Conservation (phyloP, 2,113 vertebrate genomes). For the Misgurnus mizolepis region DNA sequence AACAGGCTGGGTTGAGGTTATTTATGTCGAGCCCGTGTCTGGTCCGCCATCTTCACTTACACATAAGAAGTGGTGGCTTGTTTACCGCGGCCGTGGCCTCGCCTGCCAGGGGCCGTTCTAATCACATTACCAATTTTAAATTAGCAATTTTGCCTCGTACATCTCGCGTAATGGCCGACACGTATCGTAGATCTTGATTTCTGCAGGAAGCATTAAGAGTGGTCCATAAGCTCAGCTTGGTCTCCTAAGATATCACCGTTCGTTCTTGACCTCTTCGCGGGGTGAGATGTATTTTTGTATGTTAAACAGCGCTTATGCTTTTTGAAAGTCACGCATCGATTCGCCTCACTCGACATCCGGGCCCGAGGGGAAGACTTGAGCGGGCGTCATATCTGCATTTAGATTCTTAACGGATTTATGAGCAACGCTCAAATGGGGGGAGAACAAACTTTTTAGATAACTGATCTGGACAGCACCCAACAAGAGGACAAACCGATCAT, state of each 20-base stretch:
- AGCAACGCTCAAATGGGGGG: conserved; percentile 6
- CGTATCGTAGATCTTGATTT: conserved; percentile 43
- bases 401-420: background rate
- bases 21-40: conserved; percentile 49
- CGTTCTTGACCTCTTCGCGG: background rate
- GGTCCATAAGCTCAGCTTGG: background rate
- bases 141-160: conserved; percentile 52
- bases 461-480: conserved; percentile 23
- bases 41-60: conserved; percentile 46
- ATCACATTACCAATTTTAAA: conserved; percentile 52
- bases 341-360: background rate
- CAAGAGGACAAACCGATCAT: conserved; percentile 42
- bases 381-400: conserved; percentile 1
- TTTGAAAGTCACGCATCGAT: conserved; percentile 1
- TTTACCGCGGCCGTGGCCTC: conserved; percentile 49
- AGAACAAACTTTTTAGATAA: conserved; percentile 35
- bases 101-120: conserved; percentile 49
- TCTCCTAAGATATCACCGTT: conserved; percentile 23
- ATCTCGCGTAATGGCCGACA: conserved; percentile 34
- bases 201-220: conserved; percentile 15
- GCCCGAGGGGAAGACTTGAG: background rate
- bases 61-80: conserved; percentile 51
- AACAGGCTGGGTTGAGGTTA: conserved; percentile 50
- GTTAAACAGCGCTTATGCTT: conserved; percentile 14
- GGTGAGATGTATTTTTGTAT: background rate